A percentile compares a stretch with the other conserved stretches of the same genome.
phyloP scores from a whole-genome alignment of 2,888 invertebrate species.

The Urechis unicinctus region DNA sequence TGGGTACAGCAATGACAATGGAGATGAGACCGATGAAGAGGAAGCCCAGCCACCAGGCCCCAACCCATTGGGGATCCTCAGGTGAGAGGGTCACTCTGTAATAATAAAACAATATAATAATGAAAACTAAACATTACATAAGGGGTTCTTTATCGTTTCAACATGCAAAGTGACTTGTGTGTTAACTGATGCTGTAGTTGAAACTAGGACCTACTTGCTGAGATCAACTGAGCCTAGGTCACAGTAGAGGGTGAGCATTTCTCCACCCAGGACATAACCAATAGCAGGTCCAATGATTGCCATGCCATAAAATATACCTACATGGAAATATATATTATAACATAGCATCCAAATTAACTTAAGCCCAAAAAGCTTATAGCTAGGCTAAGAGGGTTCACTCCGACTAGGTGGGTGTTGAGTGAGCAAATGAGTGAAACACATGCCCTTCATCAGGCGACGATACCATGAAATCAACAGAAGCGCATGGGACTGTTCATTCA shows the following conservation, averaged over 20 bases:
- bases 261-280: constrained; percentile 79
- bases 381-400: too few species aligned
- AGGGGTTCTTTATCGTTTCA: too few species aligned
- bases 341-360: too few species aligned
- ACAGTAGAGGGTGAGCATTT: constrained; percentile 68
- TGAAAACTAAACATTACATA: background rate
- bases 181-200: background rate
- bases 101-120: background rate
- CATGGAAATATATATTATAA: too few species aligned
- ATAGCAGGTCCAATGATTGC: constrained; percentile 52
- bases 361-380: too few species aligned
- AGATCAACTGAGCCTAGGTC: constrained; percentile 26
- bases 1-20: constrained; percentile 73
- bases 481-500: too few species aligned
- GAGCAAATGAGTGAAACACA: too few species aligned
- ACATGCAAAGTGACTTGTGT: background rate
- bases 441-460: too few species aligned
- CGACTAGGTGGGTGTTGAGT: too few species aligned
- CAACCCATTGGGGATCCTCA: constrained; percentile 65
- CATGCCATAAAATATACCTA: constrained; percentile 57
- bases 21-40: constrained; percentile 73
- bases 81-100: constrained; percentile 17
- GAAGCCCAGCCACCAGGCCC: constrained; percentile 94
- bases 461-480: too few species aligned
- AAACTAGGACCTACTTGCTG: constrained; percentile 7